Evolutionary conservation across 2,888 invertebrate species (phyloP).

Genomic region (Amphiduros pacificus): DNA sequence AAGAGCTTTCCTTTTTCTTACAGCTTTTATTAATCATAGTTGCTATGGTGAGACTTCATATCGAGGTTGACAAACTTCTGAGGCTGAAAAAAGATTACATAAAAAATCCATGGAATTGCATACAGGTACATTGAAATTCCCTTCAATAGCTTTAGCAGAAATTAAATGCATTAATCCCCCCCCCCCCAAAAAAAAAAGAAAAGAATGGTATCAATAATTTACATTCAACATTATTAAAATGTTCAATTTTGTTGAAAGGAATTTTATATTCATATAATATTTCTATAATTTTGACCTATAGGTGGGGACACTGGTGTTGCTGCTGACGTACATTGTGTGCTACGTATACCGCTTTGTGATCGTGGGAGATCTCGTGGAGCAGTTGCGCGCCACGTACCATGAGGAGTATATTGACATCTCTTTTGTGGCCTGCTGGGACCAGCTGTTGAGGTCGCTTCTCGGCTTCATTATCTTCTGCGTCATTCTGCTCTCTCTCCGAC

Average conservation of each 20-base stretch:
- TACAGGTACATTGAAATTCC: conserved; percentile 48
- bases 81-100: conserved; percentile 38
- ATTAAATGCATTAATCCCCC: too few species aligned
- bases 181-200: too few species aligned
- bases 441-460: conserved; percentile 37
- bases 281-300: conserved; percentile 19
- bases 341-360: conserved; percentile 53
- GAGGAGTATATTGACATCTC: conserved; percentile 51
- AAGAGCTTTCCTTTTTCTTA: background rate
- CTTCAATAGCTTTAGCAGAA: too few species aligned
- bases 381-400: conserved; percentile 48
- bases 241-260: too few species aligned
- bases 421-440: conserved; percentile 50
- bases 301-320: conserved; percentile 10
- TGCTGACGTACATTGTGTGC: conserved; percentile 38
- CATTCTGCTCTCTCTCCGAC: conserved; percentile 39
- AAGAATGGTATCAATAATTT: too few species aligned
- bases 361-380: conserved; percentile 45
- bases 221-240: too few species aligned
- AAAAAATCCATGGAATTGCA: conserved; percentile 45
- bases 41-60: conserved; percentile 40
- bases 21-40: conserved; percentile 52
- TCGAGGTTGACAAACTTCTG: conserved; percentile 34
- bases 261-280: too few species aligned
- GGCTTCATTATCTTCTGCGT: conserved; percentile 46